Base-by-base conservation (phyloP, 1,140 invertebrate genomes). In the Phthorimaea operculella region DNA sequence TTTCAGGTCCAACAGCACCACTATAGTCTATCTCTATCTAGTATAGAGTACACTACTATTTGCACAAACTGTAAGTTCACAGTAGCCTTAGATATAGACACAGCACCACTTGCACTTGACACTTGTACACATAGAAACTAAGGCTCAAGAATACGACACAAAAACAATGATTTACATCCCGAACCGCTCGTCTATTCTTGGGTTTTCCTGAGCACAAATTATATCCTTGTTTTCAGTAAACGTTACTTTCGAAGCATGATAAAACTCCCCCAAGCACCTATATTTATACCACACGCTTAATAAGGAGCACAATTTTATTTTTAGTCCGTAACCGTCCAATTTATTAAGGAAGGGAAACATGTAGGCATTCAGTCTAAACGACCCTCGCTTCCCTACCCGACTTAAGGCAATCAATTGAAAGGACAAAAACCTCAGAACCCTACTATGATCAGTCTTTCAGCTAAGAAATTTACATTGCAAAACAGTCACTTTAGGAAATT, bases 401-500 rank as follows among this genome's bases (percentile, higher is more conserved):
- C 44, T 47, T 4, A 12, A 16, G 15, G 42, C 33, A 15, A 60
- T 51, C 52, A 39, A 54, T 53, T 34, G 55, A 45, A 10, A 55
- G 14, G 62, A 64, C 56, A 55, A 68, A 72, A 75, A 67, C 64
- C 69, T 56, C 72, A 70, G 70, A 72, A 42, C 62, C 62, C 9
- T 63, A 66, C 67, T 63, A 66, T 56, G 63, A 58, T 57, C 12
- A 64, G 63, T 62, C 58, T 64, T 71, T 66, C 63, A 67, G 62
- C 65, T 68, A 68, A 70, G 64, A 60, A 69, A 62, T 70, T 70
- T 73, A 76, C 62, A 70, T 79, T 75, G 74, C 76, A 76, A 80
- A 79, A 74, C 71, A 75, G 71, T 74, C 78, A 85, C 82, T 85
- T 83, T 76, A 74, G 68, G 70, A 83, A 83, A 85, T 85, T 85